phyloP scores from a whole-genome alignment of 2,797 vertebrate genomes.

The Lepilemur septentrionalis region DNA sequence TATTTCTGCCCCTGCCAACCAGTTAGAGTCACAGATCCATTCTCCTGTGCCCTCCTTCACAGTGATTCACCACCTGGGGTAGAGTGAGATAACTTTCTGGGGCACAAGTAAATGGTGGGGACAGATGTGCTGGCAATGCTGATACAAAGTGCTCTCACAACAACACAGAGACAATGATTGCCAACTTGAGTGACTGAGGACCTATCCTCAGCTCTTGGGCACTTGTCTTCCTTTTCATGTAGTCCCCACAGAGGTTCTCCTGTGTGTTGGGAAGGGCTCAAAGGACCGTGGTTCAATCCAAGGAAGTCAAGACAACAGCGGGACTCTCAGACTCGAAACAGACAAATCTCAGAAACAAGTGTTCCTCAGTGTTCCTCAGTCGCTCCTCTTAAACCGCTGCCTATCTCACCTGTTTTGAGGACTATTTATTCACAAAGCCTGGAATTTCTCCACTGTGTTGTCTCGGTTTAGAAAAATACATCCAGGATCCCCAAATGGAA shows the following conservation, averaged over 20 bases:
- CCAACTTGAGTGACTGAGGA: neutral
- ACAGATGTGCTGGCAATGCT: neutral
- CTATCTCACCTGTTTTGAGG: neutral
- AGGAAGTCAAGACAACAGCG: neutral
- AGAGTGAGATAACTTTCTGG: neutral
- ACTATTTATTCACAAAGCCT: neutral
- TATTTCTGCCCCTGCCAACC: neutral
- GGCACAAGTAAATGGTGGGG: neutral
- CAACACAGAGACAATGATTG: neutral
- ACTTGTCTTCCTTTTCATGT: neutral
- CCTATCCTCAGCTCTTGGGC: fast-evolving
- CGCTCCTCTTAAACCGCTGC: neutral
- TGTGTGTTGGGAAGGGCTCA: neutral
- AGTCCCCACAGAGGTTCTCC: neutral
- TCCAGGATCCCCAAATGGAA: neutral
- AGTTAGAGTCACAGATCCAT: neutral
- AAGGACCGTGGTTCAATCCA: neutral
- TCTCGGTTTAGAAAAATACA: neutral
- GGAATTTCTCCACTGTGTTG: neutral
- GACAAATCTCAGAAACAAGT: neutral
- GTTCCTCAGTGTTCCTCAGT: neutral
- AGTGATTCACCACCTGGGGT: neutral
- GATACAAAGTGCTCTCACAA: neutral
- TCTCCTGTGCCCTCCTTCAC: neutral
- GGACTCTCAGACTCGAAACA: neutral